Base-by-base conservation (phyloP, 2,888 invertebrate species). In the Ceramica pisi region DNA sequence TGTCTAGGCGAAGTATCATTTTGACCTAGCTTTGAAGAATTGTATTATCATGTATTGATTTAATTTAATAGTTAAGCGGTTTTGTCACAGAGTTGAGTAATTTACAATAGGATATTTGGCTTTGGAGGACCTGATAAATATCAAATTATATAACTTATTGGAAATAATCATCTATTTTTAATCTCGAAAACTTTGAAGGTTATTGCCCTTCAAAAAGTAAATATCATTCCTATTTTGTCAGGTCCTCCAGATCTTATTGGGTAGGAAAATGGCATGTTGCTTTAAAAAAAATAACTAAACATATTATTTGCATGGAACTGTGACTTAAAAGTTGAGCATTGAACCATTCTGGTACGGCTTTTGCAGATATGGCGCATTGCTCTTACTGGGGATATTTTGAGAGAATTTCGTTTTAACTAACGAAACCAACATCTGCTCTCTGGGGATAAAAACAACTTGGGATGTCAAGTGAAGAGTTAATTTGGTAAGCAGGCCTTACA, bases 401-500 rank as follows among this genome's bases (percentile, higher is more conserved):
- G 92, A 91, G 94, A 90, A 92, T 88, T 85, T 89, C 90, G 86
- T 87, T 92, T 89, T 85, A 2, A 73, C 79, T 89, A 82, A 82
- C 75, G 75, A 75, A 89, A 87, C 75, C 84, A 87, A 86, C 83
- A 85, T 87, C 82, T 88, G 92, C 94, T 94, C 95, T 94, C 92
- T 86, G 92, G 95, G 94, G 91, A 86, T 84, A 84, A 83, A 89
- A 88, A 87, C 85, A 81, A 81, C 91, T 90, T 85, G 92, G 95
- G 95, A 94, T 93, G 85, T 96, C 94, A 94, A 91, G 96, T 96
- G 96, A 96, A 96, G 96, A 95, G 96, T 94, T 87, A 73, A 81
- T 88, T 91, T 93, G 92, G 93, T 91, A 57, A 72, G 48, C 71
- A 65, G 72, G 68, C 60, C 91, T 86, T 81, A 75, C 68, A 74